A percentile compares a stretch with the other conserved stretches of the same genome.
These are phyloP conservation scores for Sebastes diploproa DNA, from an alignment of 2,797 vertebrate species.

Conservation along the genomic window DNA sequence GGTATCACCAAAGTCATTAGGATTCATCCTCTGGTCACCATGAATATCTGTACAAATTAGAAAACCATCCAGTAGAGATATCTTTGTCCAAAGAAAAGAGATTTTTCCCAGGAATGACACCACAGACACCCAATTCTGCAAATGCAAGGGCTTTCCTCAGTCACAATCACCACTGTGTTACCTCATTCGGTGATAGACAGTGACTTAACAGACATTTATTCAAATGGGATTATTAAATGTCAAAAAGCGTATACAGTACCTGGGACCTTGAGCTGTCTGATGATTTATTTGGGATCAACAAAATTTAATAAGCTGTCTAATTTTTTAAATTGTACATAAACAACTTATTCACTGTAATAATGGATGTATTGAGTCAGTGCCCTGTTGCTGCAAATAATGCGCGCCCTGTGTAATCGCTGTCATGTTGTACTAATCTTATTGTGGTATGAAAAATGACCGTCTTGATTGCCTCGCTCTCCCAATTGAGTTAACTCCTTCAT, in stretches of 20 bases:
- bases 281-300: background rate
- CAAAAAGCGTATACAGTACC: background rate
- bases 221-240: background rate
- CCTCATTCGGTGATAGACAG: too few relatives aligned
- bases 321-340: background rate
- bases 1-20: background rate
- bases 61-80: background rate
- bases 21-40: background rate
- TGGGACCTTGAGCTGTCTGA: background rate
- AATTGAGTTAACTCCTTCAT: conserved; percentile 61
- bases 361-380: background rate
- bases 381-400: conserved; percentile 48
- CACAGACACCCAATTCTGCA: too few relatives aligned
- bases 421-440: conserved; percentile 71
- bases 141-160: too few relatives aligned
- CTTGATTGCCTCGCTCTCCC: conserved; percentile 51
- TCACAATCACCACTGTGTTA: too few relatives aligned
- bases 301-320: background rate
- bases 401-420: conserved; percentile 57
- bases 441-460: conserved; percentile 59
- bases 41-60: background rate
- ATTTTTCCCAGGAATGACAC: too few relatives aligned
- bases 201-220: background rate
- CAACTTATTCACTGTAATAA: background rate
- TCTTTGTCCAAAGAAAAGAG: background rate